Percentiles rank a stretch among this genome's conserved stretches.
Evolutionary conservation across 2,888 invertebrate species (phyloP).

Genomic region (Nephrotoma guestfalica): DNA sequence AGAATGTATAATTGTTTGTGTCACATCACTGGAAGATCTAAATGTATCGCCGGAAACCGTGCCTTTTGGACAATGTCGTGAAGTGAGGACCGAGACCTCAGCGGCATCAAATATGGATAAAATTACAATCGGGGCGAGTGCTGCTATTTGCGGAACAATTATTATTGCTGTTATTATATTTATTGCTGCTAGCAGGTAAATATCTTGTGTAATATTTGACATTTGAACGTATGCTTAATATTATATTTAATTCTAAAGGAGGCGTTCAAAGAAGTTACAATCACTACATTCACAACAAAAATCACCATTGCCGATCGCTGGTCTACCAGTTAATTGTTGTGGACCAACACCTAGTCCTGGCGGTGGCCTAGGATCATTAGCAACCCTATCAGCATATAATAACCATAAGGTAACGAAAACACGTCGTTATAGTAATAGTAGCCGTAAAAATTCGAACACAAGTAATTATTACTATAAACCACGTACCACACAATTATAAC

Average conservation of each 20-base stretch:
- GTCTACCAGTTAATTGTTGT: slow-evolving; percentile 68
- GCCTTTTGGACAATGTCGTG: slow-evolving; percentile 74
- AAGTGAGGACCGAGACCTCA: slow-evolving; percentile 72
- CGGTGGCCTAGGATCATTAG: slow-evolving; percentile 59
- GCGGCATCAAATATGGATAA: slow-evolving; percentile 86
- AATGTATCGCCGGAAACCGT: slow-evolving; percentile 77
- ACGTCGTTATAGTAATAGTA: neutral
- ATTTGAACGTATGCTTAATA: neutral
- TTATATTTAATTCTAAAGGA: slow-evolving; percentile 23
- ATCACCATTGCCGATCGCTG: slow-evolving; percentile 50
- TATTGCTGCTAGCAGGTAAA: slow-evolving; percentile 60
- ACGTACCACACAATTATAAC: neutral
- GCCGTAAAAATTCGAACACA: neutral
- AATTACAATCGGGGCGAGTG: slow-evolving; percentile 85
- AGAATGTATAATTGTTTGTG: slow-evolving; percentile 90
- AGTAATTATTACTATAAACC: neutral
- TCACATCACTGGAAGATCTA: slow-evolving; percentile 77
- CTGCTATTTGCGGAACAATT: slow-evolving; percentile 84
- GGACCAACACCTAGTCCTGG: slow-evolving; percentile 68
- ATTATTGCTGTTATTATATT: slow-evolving; percentile 82
- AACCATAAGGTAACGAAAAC: slow-evolving; percentile 50
- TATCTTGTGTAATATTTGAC: slow-evolving; percentile 2
- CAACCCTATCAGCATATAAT: slow-evolving; percentile 71
- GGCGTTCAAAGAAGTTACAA: slow-evolving; percentile 64
- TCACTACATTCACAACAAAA: slow-evolving; percentile 53